Percentiles rank a stretch among this genome's conserved stretches.
Conservation (phyloP, 2,797 vertebrate genomes). For the Eleutherodactylus coqui region DNA sequence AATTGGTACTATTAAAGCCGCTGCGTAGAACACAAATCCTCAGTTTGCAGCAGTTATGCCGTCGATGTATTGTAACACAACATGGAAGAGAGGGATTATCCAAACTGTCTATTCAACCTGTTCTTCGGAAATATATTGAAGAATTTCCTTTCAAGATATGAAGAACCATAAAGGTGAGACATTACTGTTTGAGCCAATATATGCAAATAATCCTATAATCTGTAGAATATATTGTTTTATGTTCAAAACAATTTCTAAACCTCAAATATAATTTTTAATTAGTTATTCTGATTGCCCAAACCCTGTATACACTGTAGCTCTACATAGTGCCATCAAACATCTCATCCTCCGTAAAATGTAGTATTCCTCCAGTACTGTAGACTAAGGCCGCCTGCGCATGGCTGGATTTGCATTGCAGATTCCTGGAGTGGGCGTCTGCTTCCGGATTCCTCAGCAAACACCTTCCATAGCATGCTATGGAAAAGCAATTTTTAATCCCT, state of each 20-base stretch:
- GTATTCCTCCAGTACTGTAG: too few species aligned
- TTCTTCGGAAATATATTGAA: constrained; percentile 54
- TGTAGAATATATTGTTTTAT: background rate
- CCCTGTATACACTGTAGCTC: too few species aligned
- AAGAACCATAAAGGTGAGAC: background rate
- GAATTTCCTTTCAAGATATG: constrained; percentile 63
- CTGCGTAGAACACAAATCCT: constrained; percentile 65
- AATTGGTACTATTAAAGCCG: constrained; percentile 69
- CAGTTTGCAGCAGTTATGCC: constrained; percentile 64
- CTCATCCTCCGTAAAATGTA: too few species aligned
- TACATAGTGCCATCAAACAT: too few species aligned
- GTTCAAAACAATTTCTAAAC: background rate
- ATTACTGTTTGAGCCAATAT: background rate
- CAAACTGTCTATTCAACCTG: constrained; percentile 41
- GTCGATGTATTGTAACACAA: constrained; percentile 52
- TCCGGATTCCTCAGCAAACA: too few species aligned
- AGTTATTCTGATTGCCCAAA: too few species aligned
- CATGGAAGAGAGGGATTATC: background rate
- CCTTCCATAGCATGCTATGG: too few species aligned
- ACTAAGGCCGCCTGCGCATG: too few species aligned
- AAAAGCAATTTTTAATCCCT: too few species aligned
- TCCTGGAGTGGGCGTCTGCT: too few species aligned
- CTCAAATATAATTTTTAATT: background rate
- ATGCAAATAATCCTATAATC: background rate
- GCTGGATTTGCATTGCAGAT: too few species aligned